Conservation (phyloP, 2,888 invertebrate genomes). For the Melolontha melolontha region DNA sequence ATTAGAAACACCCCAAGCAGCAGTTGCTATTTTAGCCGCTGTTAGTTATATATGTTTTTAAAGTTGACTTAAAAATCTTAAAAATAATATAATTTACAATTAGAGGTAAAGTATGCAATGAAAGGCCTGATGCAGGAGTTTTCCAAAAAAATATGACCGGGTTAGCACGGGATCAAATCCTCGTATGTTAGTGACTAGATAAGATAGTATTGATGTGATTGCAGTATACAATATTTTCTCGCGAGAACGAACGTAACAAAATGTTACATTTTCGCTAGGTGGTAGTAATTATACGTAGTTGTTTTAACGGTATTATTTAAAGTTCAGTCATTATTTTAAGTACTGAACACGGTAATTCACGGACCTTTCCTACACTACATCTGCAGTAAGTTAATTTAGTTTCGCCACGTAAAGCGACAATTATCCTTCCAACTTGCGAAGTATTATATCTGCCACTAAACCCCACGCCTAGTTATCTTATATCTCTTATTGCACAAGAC, state of each 20-base stretch:
- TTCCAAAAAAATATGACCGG: no score
- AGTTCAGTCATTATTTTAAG: conserved; percentile 32
- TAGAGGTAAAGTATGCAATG: no score
- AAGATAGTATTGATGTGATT: not conserved
- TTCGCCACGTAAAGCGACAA: conserved; percentile 40
- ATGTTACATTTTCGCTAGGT: not conserved
- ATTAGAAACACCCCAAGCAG: no score
- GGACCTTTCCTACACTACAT: conserved; percentile 17
- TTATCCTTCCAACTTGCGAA: conserved; percentile 39
- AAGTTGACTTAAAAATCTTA: no score
- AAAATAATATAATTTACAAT: no score
- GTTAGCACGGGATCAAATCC: no score
- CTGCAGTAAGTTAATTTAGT: conserved; percentile 34
- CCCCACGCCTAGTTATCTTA: conserved; percentile 14
- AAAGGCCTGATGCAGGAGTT: no score
- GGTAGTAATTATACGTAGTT: conserved; percentile 31
- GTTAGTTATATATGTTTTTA: no score
- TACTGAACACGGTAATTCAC: conserved; percentile 25
- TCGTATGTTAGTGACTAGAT: not conserved
- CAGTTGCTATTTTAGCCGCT: no score
- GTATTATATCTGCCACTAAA: conserved; percentile 18
- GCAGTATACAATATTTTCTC: conserved; percentile 18
- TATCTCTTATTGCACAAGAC: conserved; percentile 1
- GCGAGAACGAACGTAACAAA: conserved; percentile 22
- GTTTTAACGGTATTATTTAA: conserved; percentile 24